Evolutionary conservation across 1,140 invertebrate genomes (phyloP), one percentile per base, ranked within the genome.

Genomic region (Hyphantria cunea): DNA sequence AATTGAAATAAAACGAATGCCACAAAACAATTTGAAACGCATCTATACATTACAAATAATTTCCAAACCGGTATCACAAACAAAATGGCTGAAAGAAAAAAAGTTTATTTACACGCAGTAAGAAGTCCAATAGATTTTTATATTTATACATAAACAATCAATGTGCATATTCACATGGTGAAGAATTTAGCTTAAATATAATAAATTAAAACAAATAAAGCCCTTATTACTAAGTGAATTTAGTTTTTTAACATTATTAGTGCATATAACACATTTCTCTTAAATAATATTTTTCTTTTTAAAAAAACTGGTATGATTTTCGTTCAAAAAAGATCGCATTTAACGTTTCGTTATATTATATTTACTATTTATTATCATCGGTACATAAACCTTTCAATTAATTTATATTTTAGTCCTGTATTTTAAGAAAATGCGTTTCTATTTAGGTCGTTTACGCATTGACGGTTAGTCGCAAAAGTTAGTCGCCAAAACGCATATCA

Each of bases 291-390:
- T 47, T 25, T 11, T 33, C n/a, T n/a, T n/a, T n/a, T 39, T 33
- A 9, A 51, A 60, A 51, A 50, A 60, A 51, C 32, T 0, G n/a
- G 33, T 60, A 32, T 50, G 34, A 48, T 48, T 44, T 50, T 33
- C 48, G 25, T n/a, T 50, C 50, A 60, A 44, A 50, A 60, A 60
- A 42, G 48, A 48, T 39, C 11, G 45, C 48, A 56, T 56, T 41
- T 45, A 56, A 56, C 37, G 32, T 32, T 49, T 41, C 44, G 32
- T 69, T 76, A 76, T 78, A 74, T 65, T 73, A 3, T 88, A 82
- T 51, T 77, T 62, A 42, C 76, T 82, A 84, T 82, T 87, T 88
- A 88, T 88, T 86, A 88, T 88, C 85, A 68, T 75, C 74, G 70
- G 76, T 79, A n/a, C n/a, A n/a, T n/a, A 82, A 76, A 74, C 78